Evolutionary conservation across 2,797 vertebrate species (phyloP), one percentile per base, ranked within the genome.

Genomic region (Urophycis tenuis): DNA sequence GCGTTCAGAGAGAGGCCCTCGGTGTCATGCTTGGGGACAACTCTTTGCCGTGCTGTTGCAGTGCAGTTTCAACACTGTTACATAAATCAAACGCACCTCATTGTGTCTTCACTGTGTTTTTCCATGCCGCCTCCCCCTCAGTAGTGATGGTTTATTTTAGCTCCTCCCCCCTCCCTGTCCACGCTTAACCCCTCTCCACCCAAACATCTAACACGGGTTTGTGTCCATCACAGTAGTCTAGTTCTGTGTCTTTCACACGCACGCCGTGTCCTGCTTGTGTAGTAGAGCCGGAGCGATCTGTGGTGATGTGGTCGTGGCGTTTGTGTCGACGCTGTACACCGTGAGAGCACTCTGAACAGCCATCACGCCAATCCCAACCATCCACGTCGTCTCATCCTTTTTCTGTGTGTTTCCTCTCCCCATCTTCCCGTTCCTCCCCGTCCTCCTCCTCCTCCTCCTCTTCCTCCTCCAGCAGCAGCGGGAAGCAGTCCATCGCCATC

Each of bases 401-500:
- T n/a, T n/a, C 19, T 49, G 1, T 49, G 2, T 49, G 14, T 19
- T 15, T 49, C 45, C 19, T 15, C 45, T 17, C 17, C 45, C 17
- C 6, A 15, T 19, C 15, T 4, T 3, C 6, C 4, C 0, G 15
- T 12, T 10, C 53, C 53, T 25, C 53, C 15, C 41, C 41, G n/a
- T n/a, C n/a, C n/a, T n/a, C n/a, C n/a, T n/a, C n/a, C n/a, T n/a
- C n/a, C n/a, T n/a, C n/a, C n/a, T n/a, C n/a, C n/a, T n/a, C n/a
- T n/a, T 29, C 25, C 25, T 30, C 25, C 60, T 3, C 2, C 25
- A 67, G 60, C 78, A 77, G 8, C 86, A 99, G 96, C 0, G 97
- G 98, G 85, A 99, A 99, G 91, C 98, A 99, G 93, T 99, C 94
- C 76, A 94, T 95, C 78, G 93, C 94, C 84, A 94, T 94, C 71